Percentiles rank a stretch among this genome's conserved stretches.
phyloP scores from a whole-genome alignment of 2,113 vertebrate species.

The Pterophyllum scalare region DNA sequence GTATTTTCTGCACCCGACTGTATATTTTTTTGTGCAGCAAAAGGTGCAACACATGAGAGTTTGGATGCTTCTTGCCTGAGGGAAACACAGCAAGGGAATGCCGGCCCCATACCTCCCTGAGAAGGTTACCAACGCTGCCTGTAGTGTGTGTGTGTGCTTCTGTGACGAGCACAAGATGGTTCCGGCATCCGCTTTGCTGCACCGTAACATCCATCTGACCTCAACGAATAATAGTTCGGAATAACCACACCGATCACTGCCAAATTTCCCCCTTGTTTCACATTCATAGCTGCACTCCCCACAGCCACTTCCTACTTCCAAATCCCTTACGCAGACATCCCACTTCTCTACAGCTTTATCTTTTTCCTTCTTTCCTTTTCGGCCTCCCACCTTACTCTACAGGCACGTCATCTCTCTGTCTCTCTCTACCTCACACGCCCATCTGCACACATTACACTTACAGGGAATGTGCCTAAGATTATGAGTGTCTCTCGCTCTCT shows the following conservation, averaged over 20 bases:
- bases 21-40: slow-evolving; percentile 3
- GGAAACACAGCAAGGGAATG: slow-evolving; percentile 21
- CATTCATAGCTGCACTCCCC: slow-evolving; percentile 19
- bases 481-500: slow-evolving; percentile 57
- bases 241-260: neutral
- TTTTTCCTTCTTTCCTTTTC: slow-evolving; percentile 45
- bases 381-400: slow-evolving; percentile 9
- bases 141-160: neutral
- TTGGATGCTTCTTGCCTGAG: slow-evolving; percentile 3
- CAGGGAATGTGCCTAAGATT: slow-evolving; percentile 78
- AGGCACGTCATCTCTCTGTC: slow-evolving; percentile 25
- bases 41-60: slow-evolving; percentile 23
- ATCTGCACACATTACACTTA: slow-evolving; percentile 43
- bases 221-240: slow-evolving; percentile 13
- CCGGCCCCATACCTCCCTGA: neutral
- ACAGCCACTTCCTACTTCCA: slow-evolving; percentile 26
- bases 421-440: slow-evolving; percentile 1
- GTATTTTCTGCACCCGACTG: neutral
- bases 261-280: slow-evolving; percentile 4
- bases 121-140: slow-evolving; percentile 47
- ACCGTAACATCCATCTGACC: slow-evolving; percentile 26
- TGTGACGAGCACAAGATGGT: neutral
- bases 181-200: neutral
- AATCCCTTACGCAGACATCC: slow-evolving; percentile 46
- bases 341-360: slow-evolving; percentile 32